Evolutionary conservation across 2,797 vertebrate species (phyloP).

Genomic region (Semaprochilodus insignis): DNA sequence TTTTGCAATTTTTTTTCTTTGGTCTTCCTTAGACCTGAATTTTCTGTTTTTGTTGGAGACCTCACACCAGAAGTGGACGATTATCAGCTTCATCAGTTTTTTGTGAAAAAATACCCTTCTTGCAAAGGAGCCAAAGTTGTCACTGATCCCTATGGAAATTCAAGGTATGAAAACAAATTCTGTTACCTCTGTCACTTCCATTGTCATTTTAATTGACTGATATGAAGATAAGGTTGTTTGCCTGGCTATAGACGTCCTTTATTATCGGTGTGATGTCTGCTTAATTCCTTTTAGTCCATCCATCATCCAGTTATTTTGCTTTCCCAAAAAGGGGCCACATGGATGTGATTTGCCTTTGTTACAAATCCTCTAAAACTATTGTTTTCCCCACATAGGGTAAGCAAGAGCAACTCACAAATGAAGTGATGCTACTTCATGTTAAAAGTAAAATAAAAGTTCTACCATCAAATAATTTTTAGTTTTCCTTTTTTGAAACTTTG

Average conservation of each 20-base stretch:
- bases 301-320: slow-evolving; percentile 31
- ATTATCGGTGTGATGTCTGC: slow-evolving; percentile 12
- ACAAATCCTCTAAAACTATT: slow-evolving; percentile 83
- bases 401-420: slow-evolving; percentile 89
- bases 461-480: slow-evolving; percentile 81
- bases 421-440: slow-evolving; percentile 90
- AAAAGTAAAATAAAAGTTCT: slow-evolving; percentile 90
- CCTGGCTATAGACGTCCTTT: slow-evolving; percentile 23
- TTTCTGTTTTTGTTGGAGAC: slow-evolving; percentile 94
- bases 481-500: slow-evolving; percentile 68
- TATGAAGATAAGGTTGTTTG: slow-evolving; percentile 23
- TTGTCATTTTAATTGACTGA: slow-evolving; percentile 3
- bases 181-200: neutral
- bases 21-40: slow-evolving; percentile 80
- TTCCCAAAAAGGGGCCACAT: slow-evolving; percentile 58
- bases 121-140: slow-evolving; percentile 94
- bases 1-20: slow-evolving; percentile 8
- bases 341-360: slow-evolving; percentile 65
- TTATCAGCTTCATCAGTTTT: slow-evolving; percentile 91
- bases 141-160: slow-evolving; percentile 90
- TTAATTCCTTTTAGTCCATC: slow-evolving; percentile 24
- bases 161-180: slow-evolving; percentile 78
- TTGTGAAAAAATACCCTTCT: slow-evolving; percentile 88
- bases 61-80: slow-evolving; percentile 91
- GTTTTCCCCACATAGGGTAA: slow-evolving; percentile 90